Evolutionary conservation across 2,797 vertebrate species (phyloP), one percentile per base, ranked within the genome.

Genomic region (Ctenosaura bakeri): DNA sequence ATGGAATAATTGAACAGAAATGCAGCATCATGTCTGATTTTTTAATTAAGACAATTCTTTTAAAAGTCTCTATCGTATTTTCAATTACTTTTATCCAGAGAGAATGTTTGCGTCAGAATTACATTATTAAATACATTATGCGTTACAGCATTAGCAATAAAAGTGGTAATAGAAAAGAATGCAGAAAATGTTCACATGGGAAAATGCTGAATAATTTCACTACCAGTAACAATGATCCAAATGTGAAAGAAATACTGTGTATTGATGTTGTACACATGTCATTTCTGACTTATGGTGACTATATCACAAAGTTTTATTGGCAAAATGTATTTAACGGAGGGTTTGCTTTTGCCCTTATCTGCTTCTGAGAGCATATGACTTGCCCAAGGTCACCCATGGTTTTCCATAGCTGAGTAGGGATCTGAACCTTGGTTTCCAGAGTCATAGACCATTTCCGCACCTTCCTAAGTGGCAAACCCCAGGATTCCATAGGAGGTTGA

Each of bases 11-110:
- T 89, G 10, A 89, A 89, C 56, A 93, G 76, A 92, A 92, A 90
- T 78, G 2, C n/a, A 86, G 12, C 73, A 18, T 91, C 81, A 81
- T 84, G 10, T 88, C 83, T 91, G 76, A 90, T 90, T 92, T 93
- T 83, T 93, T 95, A 95, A 95, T 93, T 91, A 94, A 93, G 87
- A 87, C 62, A 92, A 90, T 90, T 92, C 35, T 35, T 95, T 95
- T 78, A 90, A 92, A 94, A 87, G 10, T 85, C 62, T 46, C 90
- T 2, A 73, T 62, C 77, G 79, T 83, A 83, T 91, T 96, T 93
- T 92, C 81, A 94, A 89, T 91, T 93, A 90, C 91, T 94, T 94
- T 94, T 93, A 91, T 91, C 1, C 12, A 80, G 88, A 94, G 24
- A 84, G 0, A 56, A 52, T 89, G 18, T 85, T 92, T 94, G 90